Conservation (phyloP, 2,797 vertebrate genomes). For the Gorsachius magnificus region DNA sequence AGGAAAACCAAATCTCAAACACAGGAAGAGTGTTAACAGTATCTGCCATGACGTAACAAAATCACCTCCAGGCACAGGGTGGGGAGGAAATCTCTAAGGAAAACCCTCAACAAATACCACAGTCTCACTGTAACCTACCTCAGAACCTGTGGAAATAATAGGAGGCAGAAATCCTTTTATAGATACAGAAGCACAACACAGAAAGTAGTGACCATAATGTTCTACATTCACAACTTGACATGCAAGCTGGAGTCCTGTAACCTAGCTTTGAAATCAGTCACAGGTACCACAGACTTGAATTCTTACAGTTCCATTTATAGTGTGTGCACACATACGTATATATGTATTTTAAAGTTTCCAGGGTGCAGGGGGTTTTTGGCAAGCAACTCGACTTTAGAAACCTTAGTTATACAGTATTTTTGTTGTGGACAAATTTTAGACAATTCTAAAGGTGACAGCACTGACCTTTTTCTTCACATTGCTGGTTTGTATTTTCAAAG, state of each 20-base stretch:
- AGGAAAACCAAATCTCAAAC: neutral
- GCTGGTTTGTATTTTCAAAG: neutral
- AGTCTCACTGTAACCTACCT: neutral
- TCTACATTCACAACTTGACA: neutral
- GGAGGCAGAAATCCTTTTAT: neutral
- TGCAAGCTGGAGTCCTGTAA: neutral
- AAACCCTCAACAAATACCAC: neutral
- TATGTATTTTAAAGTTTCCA: neutral
- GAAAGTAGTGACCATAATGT: neutral
- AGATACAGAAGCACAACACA: neutral
- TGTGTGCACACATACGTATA: rapidly evolving
- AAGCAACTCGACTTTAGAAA: neutral
- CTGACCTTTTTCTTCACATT: neutral
- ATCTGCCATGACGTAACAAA: neutral
- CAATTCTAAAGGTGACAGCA: neutral
- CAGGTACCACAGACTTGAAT: neutral
- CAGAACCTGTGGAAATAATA: neutral
- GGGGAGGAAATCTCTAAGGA: neutral
- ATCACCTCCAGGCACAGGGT: rapidly evolving
- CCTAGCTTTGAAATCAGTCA: neutral
- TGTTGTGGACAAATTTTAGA: neutral
- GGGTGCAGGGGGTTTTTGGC: neutral
- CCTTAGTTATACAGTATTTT: neutral
- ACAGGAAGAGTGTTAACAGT: neutral
- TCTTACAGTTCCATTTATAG: neutral